Evolutionary conservation across 1,140 invertebrate genomes (phyloP), one percentile per base, ranked within the genome.

Genomic region (Formica selysi): DNA sequence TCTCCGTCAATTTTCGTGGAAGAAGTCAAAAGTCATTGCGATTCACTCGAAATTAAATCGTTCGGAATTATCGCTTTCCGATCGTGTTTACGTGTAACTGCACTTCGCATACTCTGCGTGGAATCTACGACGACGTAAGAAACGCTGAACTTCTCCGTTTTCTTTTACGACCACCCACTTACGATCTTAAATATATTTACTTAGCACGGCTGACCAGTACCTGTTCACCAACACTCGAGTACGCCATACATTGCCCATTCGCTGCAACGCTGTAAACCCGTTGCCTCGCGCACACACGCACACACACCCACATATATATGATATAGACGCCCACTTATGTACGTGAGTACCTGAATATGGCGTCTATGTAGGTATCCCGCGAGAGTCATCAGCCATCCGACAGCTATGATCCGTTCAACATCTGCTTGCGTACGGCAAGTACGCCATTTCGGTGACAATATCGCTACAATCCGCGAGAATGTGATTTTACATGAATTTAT

Each of bases 141-240:
- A 29, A 38, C 68, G 26, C 61, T 84, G 68, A 64, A 81, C 26
- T 44, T 44, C 4, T 13, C 7, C 48, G 36, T 44, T 29, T 76
- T 87, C 67, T 84, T 80, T 76, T 68, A 70, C 79, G 57, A 41
- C 62, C 87, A 22, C 29, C 64, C 87, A 84, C 81, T 87, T 88
- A 76, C 54, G 74, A 48, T 65, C 64, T 85, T 51, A 87, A 88
- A 87, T 71, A 78, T 73, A 87, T 87, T 88, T 68, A 74, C 62
- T 74, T 68, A 54, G 26, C 57, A 29, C 76, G 59, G 59, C 64
- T 51, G 68, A 44, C 68, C 51, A 64, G 48, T 88, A 88, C 87
- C 87, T 88, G 86, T 22, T 68, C 67, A 51, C 76, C 57, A 71
- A 86, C 44, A 51, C 85, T 76, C 76, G 26, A 78, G 48, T 48